phyloP scores from a whole-genome alignment of 2,797 vertebrate species.

The Pseudochromis fuscus region DNA sequence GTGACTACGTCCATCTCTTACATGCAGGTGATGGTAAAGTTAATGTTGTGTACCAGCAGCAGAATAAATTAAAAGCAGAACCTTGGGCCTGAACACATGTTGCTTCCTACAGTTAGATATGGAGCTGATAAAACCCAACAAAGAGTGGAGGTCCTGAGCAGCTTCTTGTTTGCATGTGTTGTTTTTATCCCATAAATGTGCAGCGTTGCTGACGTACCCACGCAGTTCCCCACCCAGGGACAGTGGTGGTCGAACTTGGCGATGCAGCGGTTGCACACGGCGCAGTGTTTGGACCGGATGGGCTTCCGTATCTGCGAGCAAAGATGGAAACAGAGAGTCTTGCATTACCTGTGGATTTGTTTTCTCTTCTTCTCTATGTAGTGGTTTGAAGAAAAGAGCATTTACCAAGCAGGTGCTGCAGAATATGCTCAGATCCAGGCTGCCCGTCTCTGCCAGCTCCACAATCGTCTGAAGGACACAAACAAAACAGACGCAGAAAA shows the following conservation, averaged over 20 bases:
- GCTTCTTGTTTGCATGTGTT: neutral
- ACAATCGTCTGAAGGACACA: constrained; percentile 91
- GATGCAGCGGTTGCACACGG: constrained; percentile 98
- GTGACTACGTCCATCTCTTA: no score
- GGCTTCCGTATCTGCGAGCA: constrained; percentile 95
- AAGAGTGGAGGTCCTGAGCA: neutral
- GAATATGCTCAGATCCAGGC: constrained; percentile 98
- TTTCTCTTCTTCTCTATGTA: neutral
- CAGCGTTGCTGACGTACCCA: constrained; percentile 87
- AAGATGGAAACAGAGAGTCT: neutral
- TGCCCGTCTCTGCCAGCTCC: constrained; percentile 98
- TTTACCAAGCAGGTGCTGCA: constrained; percentile 99
- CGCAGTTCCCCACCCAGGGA: constrained; percentile 99
- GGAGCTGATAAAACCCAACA: constrained; percentile 8
- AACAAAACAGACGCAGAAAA: constrained; percentile 2
- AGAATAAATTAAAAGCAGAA: neutral
- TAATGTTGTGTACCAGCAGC: neutral
- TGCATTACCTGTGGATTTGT: no score
- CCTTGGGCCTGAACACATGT: neutral
- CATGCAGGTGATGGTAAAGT: no score
- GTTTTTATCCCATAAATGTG: neutral
- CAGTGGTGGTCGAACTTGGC: constrained; percentile 99
- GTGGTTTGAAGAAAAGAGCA: constrained; percentile 39
- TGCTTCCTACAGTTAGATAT: constrained; percentile 14
- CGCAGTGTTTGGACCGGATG: constrained; percentile 98